phyloP scores from a whole-genome alignment of 2,888 invertebrate species.

The Napeogenes inachia region DNA sequence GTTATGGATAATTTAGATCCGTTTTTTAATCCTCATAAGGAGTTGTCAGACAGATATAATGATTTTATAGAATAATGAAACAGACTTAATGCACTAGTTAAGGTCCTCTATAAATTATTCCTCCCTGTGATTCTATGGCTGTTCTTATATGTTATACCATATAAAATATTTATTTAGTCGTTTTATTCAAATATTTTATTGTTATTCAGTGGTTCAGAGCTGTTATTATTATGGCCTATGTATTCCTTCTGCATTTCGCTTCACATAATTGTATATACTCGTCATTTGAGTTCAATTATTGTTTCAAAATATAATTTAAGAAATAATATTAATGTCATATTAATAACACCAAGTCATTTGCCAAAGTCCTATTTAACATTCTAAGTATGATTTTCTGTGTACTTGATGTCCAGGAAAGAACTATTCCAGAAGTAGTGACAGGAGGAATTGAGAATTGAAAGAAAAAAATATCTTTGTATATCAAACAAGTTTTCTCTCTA shows the following conservation, averaged over 20 bases:
- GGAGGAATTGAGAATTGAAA: too few species aligned
- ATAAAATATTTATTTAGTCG: constrained; percentile 17
- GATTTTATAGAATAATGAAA: too few species aligned
- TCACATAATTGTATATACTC: neutral
- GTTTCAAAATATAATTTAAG: neutral
- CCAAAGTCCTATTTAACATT: constrained; percentile 1
- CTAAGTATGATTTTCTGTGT: too few species aligned
- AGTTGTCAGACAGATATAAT: too few species aligned
- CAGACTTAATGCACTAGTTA: constrained; percentile 7
- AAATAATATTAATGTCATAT: neutral
- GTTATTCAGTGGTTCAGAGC: constrained; percentile 2
- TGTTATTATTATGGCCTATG: constrained; percentile 9
- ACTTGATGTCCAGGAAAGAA: too few species aligned
- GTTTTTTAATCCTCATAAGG: too few species aligned
- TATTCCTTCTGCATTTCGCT: too few species aligned
- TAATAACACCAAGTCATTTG: constrained; percentile 1
- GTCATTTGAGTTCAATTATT: neutral
- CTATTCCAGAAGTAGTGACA: too few species aligned
- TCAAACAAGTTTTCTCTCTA: too few species aligned
- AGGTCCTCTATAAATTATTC: constrained; percentile 28
- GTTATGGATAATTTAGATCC: too few species aligned
- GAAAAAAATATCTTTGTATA: too few species aligned
- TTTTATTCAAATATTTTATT: constrained; percentile 12
- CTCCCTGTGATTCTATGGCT: constrained; percentile 61
- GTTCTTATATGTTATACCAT: constrained; percentile 37